Evolutionary conservation across 2,797 vertebrate species (phyloP), one percentile per base, ranked within the genome.

Genomic region (Toxotes lorentzi): DNA sequence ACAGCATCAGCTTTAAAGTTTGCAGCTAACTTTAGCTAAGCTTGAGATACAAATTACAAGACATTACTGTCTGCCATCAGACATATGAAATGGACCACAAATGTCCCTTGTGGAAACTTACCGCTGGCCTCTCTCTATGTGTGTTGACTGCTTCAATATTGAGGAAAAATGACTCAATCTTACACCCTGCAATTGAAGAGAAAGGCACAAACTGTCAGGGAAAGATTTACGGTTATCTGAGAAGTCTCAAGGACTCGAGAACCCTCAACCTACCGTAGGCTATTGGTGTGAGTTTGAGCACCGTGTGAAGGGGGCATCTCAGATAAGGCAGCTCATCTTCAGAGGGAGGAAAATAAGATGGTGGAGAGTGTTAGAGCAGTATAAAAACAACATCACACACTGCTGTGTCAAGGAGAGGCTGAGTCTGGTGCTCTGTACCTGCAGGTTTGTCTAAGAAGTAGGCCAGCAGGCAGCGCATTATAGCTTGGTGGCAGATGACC

Each of bases 401-500:
- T 14, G 11, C 2, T 17, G 12, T 40, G 12, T 43, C 12, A 23
- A 23, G 3, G 34, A 47, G 40, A 17, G 3, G 11, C 7, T 53
- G 17, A 54, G 19, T 0, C 6, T 0, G n/a, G 9, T 47, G 47
- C 23, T 73, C 3, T 30, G 23, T 95, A 97, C 97, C 96, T 95
- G 95, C 93, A 56, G 93, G 94, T 90, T 98, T 98, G 91, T 98
- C 96, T 66, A 98, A 85, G 79, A 97, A 97, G 81, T 98, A 98
- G 17, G 97, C 97, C 80, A 98, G 78, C 76, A 98, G 93, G 81
- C 97, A 98, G 11, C 97, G 94, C 96, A 98, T 97, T 12, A 97
- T 90, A 0, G 97, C 97, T 56, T 98, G 97, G 88, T 98, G 97
- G 67, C 97, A 98, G 48, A 98, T 72, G 0, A 98, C 97, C 87